Conservation (phyloP, 2,797 vertebrate species). For the Gallinago stenura region DNA sequence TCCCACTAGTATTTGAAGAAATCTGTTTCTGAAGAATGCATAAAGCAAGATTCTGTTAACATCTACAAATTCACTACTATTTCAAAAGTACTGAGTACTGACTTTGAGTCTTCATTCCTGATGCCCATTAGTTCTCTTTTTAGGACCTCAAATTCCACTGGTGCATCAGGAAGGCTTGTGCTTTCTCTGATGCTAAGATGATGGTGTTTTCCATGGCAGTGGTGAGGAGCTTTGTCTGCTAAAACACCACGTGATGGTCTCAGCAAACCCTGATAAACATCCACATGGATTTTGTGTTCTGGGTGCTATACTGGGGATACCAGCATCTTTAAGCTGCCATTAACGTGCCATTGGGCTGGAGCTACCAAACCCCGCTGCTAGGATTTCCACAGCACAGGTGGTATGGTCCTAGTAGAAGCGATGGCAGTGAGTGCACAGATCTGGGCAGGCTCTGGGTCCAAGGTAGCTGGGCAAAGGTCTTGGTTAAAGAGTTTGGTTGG, state of each 20-base stretch:
- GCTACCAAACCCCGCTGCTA: neutral
- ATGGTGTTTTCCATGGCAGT: neutral
- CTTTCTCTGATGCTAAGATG: neutral
- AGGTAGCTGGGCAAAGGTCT: neutral
- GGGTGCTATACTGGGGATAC: neutral
- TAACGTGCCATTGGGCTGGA: neutral
- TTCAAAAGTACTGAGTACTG: neutral
- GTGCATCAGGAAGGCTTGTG: neutral
- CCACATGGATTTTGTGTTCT: neutral
- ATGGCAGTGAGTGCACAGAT: rapidly evolving
- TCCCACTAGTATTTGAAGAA: neutral
- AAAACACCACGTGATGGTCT: neutral
- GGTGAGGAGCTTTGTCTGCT: neutral
- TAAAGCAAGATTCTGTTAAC: neutral
- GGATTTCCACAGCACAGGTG: neutral
- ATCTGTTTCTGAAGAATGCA: neutral
- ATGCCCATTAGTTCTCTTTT: neutral
- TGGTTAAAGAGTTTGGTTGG: neutral
- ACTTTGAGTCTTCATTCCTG: neutral
- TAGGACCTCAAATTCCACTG: neutral
- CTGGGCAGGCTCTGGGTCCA: neutral
- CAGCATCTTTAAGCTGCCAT: neutral
- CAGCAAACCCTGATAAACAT: neutral
- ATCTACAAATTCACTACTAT: rapidly evolving
- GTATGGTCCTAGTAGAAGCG: rapidly evolving